Evolutionary conservation across 2,797 vertebrate species (phyloP).

Genomic region (Pygocentrus nattereri): DNA sequence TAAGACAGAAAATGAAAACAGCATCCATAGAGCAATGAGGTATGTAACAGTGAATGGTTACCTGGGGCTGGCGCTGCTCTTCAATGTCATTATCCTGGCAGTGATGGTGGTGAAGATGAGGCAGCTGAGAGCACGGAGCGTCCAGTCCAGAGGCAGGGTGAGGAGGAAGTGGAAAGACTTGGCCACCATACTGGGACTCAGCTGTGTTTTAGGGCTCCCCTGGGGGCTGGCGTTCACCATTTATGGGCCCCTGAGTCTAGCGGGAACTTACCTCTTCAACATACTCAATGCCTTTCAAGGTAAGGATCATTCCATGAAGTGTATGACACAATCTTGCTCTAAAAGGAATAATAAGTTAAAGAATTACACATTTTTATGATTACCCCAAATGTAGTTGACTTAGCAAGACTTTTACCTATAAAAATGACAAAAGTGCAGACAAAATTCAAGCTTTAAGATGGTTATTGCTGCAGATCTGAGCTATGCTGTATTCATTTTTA

Average conservation of each 20-base stretch:
- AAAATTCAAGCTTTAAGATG: too few species aligned
- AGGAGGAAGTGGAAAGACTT: constrained; percentile 77
- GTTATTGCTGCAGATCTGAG: too few species aligned
- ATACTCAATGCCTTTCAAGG: constrained; percentile 84
- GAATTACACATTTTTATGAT: too few species aligned
- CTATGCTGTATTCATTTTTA: too few species aligned
- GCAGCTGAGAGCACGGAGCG: constrained; percentile 59
- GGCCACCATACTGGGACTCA: constrained; percentile 80
- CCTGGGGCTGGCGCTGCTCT: constrained; percentile 85
- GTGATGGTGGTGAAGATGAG: constrained; percentile 79
- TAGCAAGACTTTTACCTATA: too few species aligned
- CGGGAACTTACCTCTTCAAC: constrained; percentile 83
- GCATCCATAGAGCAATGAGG: constrained; percentile 49
- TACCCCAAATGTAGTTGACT: too few species aligned
- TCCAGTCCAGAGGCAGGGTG: constrained; percentile 54
- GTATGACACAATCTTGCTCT: not conserved
- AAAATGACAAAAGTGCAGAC: too few species aligned
- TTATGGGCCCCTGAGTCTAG: constrained; percentile 62
- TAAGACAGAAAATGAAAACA: constrained; percentile 15
- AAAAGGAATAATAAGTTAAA: too few species aligned
- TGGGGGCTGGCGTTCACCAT: constrained; percentile 78
- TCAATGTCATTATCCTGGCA: constrained; percentile 84
- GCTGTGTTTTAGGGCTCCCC: constrained; percentile 81
- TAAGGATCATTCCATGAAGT: constrained; percentile 44
- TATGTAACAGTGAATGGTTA: constrained; percentile 81